These are phyloP conservation scores for Pachyramphus minor DNA, from an alignment of 2,113 vertebrate genomes.

Conservation along the genomic window DNA sequence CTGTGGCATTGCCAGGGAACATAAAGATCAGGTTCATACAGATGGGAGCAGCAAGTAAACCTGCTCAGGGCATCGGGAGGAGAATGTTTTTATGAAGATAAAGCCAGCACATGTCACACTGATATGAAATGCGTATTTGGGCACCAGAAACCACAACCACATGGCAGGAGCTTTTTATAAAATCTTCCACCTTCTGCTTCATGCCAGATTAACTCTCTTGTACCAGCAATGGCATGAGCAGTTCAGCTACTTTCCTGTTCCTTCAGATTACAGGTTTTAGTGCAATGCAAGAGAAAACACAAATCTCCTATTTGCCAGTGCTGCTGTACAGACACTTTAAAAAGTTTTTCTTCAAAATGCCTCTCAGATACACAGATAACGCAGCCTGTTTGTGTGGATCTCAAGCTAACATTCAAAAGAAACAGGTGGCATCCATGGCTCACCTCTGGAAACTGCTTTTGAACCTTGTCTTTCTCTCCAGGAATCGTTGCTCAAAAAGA, in stretches of 20 bases:
- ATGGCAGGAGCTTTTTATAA: slow-evolving; percentile 19
- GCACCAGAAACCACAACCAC: not conserved
- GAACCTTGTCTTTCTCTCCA: not conserved
- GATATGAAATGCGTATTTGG: not conserved
- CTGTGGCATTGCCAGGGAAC: not conserved
- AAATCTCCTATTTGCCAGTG: not conserved
- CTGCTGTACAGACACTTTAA: not conserved
- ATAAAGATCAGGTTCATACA: not conserved
- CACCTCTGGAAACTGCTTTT: not conserved
- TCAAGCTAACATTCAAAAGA: not conserved
- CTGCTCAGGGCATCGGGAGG: not conserved
- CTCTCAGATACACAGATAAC: not conserved
- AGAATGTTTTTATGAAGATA: not conserved
- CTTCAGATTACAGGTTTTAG: not conserved
- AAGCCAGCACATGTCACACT: not conserved
- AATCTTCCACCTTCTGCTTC: not conserved
- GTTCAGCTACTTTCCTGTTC: not conserved
- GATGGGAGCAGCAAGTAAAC: not conserved
- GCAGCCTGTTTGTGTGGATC: not conserved
- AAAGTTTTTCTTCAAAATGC: slow-evolving; percentile 8
- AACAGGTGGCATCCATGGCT: not conserved
- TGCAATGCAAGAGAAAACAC: not conserved
- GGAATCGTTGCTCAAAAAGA: not conserved
- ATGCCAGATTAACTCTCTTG: not conserved
- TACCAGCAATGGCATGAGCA: not conserved